Conservation (phyloP, 2,888 invertebrate genomes). For the Ochropacha duplaris region DNA sequence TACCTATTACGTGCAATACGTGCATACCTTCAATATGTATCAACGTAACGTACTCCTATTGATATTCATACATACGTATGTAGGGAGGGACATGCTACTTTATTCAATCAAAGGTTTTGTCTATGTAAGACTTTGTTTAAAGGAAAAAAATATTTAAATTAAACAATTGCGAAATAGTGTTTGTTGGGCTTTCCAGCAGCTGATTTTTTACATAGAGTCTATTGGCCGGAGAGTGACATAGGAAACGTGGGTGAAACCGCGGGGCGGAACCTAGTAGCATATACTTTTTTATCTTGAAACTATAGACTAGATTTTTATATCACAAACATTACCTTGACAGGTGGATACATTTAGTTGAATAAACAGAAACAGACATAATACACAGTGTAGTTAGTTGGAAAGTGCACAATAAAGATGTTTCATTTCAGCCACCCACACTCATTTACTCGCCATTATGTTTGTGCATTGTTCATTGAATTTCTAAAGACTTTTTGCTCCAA, state of each 20-base stretch:
- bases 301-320: neutral
- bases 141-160: too few species aligned
- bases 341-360: neutral
- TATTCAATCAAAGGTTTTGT: too few species aligned
- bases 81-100: too few species aligned
- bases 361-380: constrained; percentile 28
- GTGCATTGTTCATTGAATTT: constrained; percentile 56
- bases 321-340: neutral
- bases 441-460: constrained; percentile 36
- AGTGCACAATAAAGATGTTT: constrained; percentile 37
- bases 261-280: too few species aligned
- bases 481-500: constrained; percentile 36
- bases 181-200: too few species aligned
- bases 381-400: constrained; percentile 34
- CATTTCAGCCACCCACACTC: constrained; percentile 12
- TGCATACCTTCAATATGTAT: constrained; percentile 18
- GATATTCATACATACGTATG: neutral
- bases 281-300: too few species aligned
- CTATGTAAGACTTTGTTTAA: too few species aligned
- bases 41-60: neutral
- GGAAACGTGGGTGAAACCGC: too few species aligned
- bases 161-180: too few species aligned
- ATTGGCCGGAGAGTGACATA: too few species aligned
- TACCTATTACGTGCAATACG: constrained; percentile 1
- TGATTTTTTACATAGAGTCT: too few species aligned